Conservation (phyloP, 1,140 invertebrate species). For the Achatina immaculata region DNA sequence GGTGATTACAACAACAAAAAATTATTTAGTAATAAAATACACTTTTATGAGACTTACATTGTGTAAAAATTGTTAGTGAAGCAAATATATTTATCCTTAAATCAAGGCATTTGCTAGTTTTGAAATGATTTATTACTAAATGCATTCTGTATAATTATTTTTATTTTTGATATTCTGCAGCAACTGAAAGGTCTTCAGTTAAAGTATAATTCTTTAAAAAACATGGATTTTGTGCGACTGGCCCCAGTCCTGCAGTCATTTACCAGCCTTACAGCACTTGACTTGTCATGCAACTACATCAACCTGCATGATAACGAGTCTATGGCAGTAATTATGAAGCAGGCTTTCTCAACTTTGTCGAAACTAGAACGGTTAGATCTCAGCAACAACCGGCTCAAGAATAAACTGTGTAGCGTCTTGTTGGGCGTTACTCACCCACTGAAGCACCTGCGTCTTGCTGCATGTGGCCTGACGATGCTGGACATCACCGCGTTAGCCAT, state of each 20-base stretch:
- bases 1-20: no score
- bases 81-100: no score
- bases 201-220: slow-evolving; percentile 59
- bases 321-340: slow-evolving; percentile 43
- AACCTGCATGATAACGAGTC: slow-evolving; percentile 44
- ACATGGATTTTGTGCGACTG: slow-evolving; percentile 52
- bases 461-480: slow-evolving; percentile 52
- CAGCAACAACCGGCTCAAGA: slow-evolving; percentile 60
- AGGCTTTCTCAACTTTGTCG: slow-evolving; percentile 41
- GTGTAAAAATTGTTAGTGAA: no score
- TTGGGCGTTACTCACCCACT: slow-evolving; percentile 46
- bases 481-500: slow-evolving; percentile 53
- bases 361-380: slow-evolving; percentile 56
- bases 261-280: slow-evolving; percentile 55
- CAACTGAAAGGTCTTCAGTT: slow-evolving; percentile 56
- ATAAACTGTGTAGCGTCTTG: slow-evolving; percentile 48
- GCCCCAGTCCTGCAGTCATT: slow-evolving; percentile 50
- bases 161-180: slow-evolving; percentile 41
- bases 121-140: not conserved
- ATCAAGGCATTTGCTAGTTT: no score
- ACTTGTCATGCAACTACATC: slow-evolving; percentile 63
- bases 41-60: no score
- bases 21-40: no score
- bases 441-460: slow-evolving; percentile 54
- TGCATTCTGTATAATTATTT: not conserved